Evolutionary conservation across 2,113 vertebrate species (phyloP), one percentile per base, ranked within the genome.

Genomic region (Gallinago undulata): DNA sequence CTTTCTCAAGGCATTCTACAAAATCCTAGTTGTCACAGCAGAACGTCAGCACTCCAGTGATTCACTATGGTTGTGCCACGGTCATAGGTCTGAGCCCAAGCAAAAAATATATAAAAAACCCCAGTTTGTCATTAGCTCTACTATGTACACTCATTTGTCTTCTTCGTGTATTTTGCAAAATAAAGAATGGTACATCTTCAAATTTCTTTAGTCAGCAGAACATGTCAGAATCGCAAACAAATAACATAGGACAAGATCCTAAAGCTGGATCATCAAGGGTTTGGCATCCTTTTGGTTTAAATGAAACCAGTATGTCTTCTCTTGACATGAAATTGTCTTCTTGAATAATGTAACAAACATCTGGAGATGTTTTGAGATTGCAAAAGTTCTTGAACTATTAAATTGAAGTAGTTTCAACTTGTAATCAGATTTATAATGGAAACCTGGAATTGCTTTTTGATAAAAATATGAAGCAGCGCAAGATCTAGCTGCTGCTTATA

Each of bases 11-110:
- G 64, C 41, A 68, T 57, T 87, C 94, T 94, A 94, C 30, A 83
- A 27, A 80, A 50, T 15, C 31, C 74, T 43, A 92, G 9, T 25
- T 64, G 86, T 86, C 95, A 95, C 89, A 93, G 92, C 92, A 96
- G 86, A 93, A 73, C 73, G 87, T 51, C 8, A 95, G 84, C 95
- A 95, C 84, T 87, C 45, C 93, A 94, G 91, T 48, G 66, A 53
- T 27, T 87, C 94, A 97, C 96, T 97, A 95, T 83, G 96, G 96
- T 96, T 97, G 96, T 96, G 96, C 95, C 96, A 96, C 7, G 80
- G 87, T 62, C 84, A 60, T 1, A 6, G 72, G 84, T 41, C 79
- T 19, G 45, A 76, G 82, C 28, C n/a, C 74, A 30, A 55, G 72
- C 19, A 50, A 19, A 43, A 51, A 21, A 39, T 5, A 39, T 13